phyloP scores from a whole-genome alignment of 2,888 invertebrate genomes.

The Pheosia tremula region DNA sequence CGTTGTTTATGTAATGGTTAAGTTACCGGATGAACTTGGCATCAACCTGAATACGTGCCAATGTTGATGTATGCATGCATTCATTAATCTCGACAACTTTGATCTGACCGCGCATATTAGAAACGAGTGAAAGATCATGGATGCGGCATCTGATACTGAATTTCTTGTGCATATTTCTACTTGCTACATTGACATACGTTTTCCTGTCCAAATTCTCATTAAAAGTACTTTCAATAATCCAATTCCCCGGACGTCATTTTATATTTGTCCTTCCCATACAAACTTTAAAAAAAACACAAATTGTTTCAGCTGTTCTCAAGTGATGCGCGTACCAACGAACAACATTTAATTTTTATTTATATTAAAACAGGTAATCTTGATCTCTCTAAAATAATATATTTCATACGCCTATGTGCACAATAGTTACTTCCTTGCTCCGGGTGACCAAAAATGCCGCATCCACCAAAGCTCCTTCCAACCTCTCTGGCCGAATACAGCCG shows the following conservation, averaged over 20 bases:
- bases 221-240: no score
- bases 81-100: slow-evolving; percentile 53
- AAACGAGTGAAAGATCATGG: slow-evolving; percentile 53
- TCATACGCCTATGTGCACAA: not conserved
- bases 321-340: no score
- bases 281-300: no score
- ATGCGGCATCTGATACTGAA: slow-evolving; percentile 43
- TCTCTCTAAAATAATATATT: not conserved
- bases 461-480: slow-evolving; percentile 46
- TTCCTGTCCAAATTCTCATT: no score
- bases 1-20: slow-evolving; percentile 6
- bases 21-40: slow-evolving; percentile 70
- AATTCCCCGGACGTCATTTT: no score
- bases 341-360: no score
- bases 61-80: slow-evolving; percentile 49
- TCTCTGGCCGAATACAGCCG: slow-evolving; percentile 40
- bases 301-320: no score
- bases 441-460: slow-evolving; percentile 23
- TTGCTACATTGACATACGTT: no score
- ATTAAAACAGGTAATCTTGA: no score
- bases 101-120: slow-evolving; percentile 25
- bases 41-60: slow-evolving; percentile 62
- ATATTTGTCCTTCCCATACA: no score
- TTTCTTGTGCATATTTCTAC: not conserved
- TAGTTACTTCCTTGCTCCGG: not conserved